These are phyloP conservation scores for Drosophila gaucha DNA, from an alignment of 2,888 invertebrate species.

Conservation along the genomic window DNA sequence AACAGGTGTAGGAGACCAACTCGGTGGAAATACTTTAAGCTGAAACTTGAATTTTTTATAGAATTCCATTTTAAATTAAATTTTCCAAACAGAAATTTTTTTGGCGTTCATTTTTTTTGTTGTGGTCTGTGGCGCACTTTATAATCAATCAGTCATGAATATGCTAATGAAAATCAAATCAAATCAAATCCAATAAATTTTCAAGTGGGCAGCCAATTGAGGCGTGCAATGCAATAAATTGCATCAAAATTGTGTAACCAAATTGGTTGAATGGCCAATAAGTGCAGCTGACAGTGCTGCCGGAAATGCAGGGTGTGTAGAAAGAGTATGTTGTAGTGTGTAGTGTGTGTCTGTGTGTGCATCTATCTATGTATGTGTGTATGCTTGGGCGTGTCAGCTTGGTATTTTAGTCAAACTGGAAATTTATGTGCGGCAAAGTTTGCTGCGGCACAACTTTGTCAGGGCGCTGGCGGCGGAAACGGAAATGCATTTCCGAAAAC, in stretches of 20 bases:
- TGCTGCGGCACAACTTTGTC: constrained; percentile 46
- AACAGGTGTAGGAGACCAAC: not conserved
- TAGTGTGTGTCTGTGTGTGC: not conserved
- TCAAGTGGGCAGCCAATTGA: constrained; percentile 53
- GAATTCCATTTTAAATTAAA: constrained; percentile 17
- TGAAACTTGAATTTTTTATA: not conserved
- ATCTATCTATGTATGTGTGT: constrained; percentile 15
- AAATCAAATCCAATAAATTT: constrained; percentile 61
- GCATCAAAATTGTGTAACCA: constrained; percentile 69
- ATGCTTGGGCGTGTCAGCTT: constrained; percentile 23
- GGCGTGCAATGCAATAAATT: constrained; percentile 67
- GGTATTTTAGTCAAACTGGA: constrained; percentile 58
- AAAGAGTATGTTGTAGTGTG: not conserved
- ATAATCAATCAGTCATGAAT: constrained; percentile 60
- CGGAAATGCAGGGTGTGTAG: constrained; percentile 23
- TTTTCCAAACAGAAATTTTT: constrained; percentile 5
- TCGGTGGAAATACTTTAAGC: not conserved
- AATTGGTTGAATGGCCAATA: constrained; percentile 79
- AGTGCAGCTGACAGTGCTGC: constrained; percentile 59
- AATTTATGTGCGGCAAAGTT: constrained; percentile 62
- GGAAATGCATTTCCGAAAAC: constrained; percentile 78
- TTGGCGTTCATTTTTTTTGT: not conserved
- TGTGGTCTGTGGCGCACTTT: constrained; percentile 33
- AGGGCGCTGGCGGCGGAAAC: constrained; percentile 57
- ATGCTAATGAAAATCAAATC: constrained; percentile 75